These are phyloP conservation scores for Sylvia atricapilla DNA, from an alignment of 2,113 vertebrate species.

Conservation along the genomic window DNA sequence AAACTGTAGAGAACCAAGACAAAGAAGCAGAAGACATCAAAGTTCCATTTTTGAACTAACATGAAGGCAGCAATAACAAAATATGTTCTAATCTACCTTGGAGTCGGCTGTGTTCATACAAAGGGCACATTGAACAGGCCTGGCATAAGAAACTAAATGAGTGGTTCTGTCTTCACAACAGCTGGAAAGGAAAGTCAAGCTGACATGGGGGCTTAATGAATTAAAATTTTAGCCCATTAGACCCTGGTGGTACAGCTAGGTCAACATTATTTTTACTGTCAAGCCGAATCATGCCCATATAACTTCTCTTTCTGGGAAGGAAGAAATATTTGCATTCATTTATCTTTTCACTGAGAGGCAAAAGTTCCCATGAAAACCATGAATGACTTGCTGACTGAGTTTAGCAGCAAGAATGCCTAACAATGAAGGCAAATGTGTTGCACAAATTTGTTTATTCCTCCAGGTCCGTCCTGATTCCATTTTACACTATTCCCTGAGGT, in stretches of 20 bases:
- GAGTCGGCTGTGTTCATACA: not conserved
- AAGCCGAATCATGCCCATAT: not conserved
- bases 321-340: conserved; percentile 14
- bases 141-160: not conserved
- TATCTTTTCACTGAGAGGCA: not conserved
- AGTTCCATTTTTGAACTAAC: not conserved
- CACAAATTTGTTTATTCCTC: not conserved
- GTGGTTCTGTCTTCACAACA: not conserved
- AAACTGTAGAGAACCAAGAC: not conserved
- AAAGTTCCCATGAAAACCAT: conserved; percentile 10
- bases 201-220: not conserved
- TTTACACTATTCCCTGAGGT: not conserved
- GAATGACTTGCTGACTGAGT: not conserved
- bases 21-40: not conserved
- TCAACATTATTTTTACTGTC: conserved; percentile 19
- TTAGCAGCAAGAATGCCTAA: not conserved
- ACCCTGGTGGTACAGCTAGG: not conserved
- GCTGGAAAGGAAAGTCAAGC: not conserved
- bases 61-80: not conserved
- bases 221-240: not conserved
- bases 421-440: not conserved
- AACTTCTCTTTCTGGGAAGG: conserved; percentile 12
- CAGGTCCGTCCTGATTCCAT: not conserved
- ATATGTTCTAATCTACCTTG: not conserved
- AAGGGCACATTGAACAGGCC: not conserved